These are phyloP conservation scores for Calameuta idolon DNA, from an alignment of 2,888 invertebrate species.

Conservation along the genomic window DNA sequence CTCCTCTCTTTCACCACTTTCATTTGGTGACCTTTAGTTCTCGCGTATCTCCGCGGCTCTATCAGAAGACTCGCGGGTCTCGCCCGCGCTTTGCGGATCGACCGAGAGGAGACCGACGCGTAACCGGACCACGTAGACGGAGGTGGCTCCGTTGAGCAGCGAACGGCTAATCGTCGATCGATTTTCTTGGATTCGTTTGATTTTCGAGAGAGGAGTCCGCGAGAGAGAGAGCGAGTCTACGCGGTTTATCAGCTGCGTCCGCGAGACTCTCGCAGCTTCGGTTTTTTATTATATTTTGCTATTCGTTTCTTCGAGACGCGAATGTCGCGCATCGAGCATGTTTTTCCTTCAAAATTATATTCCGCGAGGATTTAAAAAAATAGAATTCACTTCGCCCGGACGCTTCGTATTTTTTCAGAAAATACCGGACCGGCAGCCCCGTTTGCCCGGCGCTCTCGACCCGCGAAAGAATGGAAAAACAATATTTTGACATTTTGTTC, in stretches of 20 bases:
- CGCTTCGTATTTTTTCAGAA: conserved; percentile 64
- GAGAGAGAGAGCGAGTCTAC: neutral
- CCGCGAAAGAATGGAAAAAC: conserved; percentile 64
- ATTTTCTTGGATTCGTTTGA: neutral
- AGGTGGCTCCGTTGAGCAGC: neutral
- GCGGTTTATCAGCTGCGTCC: neutral
- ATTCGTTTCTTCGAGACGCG: neutral
- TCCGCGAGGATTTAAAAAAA: conserved; percentile 43
- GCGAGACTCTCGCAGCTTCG: conserved; percentile 6
- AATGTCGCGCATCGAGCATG: conserved; percentile 16
- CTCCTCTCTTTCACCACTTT: neutral
- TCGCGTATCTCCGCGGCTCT: neutral
- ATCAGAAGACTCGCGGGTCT: neutral
- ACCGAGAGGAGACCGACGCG: conserved; percentile 3
- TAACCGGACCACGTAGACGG: neutral
- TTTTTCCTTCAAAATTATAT: conserved; percentile 39
- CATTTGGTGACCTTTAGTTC: neutral
- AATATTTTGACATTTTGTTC: conserved; percentile 62
- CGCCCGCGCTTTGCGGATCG: neutral
- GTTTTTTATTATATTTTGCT: conserved; percentile 17
- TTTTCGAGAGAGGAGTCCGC: neutral
- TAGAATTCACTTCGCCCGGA: conserved; percentile 43
- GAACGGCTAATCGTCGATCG: neutral
- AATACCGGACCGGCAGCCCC: conserved; percentile 49
- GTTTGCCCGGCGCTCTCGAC: conserved; percentile 25